Evolutionary conservation across 1,140 invertebrate species (phyloP).

Genomic region (Rhyzopertha dominica): DNA sequence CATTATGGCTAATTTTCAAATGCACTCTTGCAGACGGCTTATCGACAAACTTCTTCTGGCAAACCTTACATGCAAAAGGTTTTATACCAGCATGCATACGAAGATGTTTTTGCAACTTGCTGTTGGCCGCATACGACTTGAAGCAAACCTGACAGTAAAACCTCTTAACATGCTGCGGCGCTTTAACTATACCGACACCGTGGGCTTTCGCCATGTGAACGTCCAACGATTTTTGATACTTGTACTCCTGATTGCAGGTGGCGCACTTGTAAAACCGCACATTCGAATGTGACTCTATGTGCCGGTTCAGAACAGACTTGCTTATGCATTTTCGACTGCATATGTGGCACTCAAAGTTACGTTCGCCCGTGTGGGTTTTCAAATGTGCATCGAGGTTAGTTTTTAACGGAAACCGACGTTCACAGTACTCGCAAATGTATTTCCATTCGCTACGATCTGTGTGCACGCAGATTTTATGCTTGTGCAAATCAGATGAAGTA

Average conservation of each 20-base stretch:
- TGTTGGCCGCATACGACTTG: conserved; percentile 29
- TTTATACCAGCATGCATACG: conserved; percentile 24
- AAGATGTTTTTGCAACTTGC: conserved; percentile 32
- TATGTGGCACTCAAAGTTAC: conserved; percentile 36
- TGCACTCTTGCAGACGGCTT: conserved; percentile 29
- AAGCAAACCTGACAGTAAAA: conserved; percentile 29
- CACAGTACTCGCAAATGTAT: conserved; percentile 27
- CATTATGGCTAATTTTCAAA: conserved; percentile 22
- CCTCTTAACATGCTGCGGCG: conserved; percentile 24
- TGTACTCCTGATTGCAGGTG: conserved; percentile 25
- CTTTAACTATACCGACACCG: conserved; percentile 27
- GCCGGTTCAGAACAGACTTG: conserved; percentile 23
- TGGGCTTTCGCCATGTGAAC: conserved; percentile 30
- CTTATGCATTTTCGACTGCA: conserved; percentile 34
- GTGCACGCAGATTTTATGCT: conserved; percentile 36
- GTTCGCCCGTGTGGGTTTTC: conserved; percentile 40
- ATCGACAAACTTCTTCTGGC: conserved; percentile 29
- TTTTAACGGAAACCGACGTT: conserved; percentile 31
- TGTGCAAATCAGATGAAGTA: conserved; percentile 34
- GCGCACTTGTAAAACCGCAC: conserved; percentile 26
- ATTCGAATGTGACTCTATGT: conserved; percentile 30
- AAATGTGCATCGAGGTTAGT: conserved; percentile 33
- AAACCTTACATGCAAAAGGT: conserved; percentile 25
- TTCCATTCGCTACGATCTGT: conserved; percentile 30
- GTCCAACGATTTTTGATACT: conserved; percentile 31